phyloP scores from a whole-genome alignment of 2,797 vertebrate genomes.

The Kryptolebias ocellatus region DNA sequence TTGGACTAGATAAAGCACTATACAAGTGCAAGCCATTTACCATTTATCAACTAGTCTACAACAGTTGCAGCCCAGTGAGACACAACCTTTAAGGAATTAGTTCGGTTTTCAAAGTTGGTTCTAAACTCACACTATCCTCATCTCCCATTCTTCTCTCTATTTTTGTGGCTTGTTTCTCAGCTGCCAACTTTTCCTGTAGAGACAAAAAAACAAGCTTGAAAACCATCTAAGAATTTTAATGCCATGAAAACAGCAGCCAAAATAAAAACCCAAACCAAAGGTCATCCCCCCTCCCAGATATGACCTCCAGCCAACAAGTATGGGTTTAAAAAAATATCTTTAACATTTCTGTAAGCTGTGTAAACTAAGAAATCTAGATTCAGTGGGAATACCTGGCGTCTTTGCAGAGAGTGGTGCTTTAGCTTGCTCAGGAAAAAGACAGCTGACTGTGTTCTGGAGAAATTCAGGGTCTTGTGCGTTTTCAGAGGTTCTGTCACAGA shows the following conservation, averaged over 20 bases:
- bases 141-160: constrained; percentile 69
- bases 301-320: constrained; percentile 29
- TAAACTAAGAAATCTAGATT: constrained; percentile 28
- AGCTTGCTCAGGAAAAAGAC: constrained; percentile 93
- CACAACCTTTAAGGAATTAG: no score
- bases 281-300: neutral
- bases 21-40: no score
- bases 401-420: constrained; percentile 84
- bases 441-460: constrained; percentile 79
- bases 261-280: neutral
- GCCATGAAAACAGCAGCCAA: neutral
- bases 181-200: constrained; percentile 72
- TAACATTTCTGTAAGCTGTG: constrained; percentile 39
- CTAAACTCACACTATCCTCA: constrained; percentile 71
- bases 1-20: no score
- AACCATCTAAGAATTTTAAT: neutral
- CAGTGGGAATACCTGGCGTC: constrained; percentile 78
- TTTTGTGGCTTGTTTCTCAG: constrained; percentile 49
- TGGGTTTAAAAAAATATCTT: constrained; percentile 24
- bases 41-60: no score
- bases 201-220: constrained; percentile 5
- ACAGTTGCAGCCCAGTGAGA: no score
- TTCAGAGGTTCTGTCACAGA: constrained; percentile 68
- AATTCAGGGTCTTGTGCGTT: constrained; percentile 58
- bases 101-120: no score